Conservation (phyloP, 2,888 invertebrate genomes). For the Xanthorhoe spadicearia region DNA sequence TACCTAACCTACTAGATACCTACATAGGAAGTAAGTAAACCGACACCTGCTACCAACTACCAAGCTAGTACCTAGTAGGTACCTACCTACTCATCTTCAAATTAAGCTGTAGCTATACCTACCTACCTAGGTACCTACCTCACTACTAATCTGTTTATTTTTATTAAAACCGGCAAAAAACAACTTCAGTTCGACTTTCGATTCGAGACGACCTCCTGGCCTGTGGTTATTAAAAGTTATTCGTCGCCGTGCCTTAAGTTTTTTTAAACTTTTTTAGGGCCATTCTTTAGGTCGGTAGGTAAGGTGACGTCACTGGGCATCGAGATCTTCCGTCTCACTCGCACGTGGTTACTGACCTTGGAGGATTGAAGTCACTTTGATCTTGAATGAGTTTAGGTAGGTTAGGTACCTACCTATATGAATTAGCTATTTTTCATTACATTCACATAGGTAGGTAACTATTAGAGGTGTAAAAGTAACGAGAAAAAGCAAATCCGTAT, state of each 20-base stretch:
- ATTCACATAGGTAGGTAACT: too few relatives aligned
- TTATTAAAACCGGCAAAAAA: neutral
- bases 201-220: too few relatives aligned
- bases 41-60: neutral
- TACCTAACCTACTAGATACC: conserved; percentile 11
- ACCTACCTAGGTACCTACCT: neutral
- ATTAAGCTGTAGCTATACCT: neutral
- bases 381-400: conserved; percentile 1
- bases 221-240: neutral
- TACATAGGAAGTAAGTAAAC: neutral
- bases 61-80: neutral
- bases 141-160: neutral
- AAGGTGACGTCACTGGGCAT: conserved; percentile 70
- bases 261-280: conserved; percentile 58
- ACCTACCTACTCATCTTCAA: neutral
- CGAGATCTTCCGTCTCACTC: conserved; percentile 61
- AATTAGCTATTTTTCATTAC: too few relatives aligned
- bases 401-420: too few relatives aligned
- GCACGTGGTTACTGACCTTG: conserved; percentile 46
- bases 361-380: conserved; percentile 9
- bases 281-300: conserved; percentile 51
- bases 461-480: too few relatives aligned
- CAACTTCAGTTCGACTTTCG: neutral
- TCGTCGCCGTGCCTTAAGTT: conserved; percentile 31
- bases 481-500: too few relatives aligned